phyloP scores from a whole-genome alignment of 2,113 vertebrate species.

The Toxotes chatareus region DNA sequence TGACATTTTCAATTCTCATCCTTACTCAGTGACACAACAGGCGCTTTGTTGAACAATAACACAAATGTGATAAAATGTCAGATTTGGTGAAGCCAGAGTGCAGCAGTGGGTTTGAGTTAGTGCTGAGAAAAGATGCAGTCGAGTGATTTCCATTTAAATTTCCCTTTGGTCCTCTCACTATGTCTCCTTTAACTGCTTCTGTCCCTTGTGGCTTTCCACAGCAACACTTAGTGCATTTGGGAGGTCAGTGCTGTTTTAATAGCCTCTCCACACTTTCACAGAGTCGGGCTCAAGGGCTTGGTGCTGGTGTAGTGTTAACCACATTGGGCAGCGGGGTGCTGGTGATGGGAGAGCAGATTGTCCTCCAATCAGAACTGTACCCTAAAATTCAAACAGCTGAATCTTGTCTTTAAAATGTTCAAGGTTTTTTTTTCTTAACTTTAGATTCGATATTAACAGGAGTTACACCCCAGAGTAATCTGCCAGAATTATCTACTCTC shows the following conservation, averaged over 20 bases:
- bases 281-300: slow-evolving; percentile 13
- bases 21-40: not conserved
- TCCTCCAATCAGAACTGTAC: slow-evolving; percentile 1
- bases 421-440: not conserved
- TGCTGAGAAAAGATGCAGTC: slow-evolving; percentile 13
- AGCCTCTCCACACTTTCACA: slow-evolving; percentile 37
- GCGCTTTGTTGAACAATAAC: slow-evolving; percentile 21
- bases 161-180: slow-evolving; percentile 55
- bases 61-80: slow-evolving; percentile 44
- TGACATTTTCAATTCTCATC: slow-evolving; percentile 14
- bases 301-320: slow-evolving; percentile 1
- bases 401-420: not conserved
- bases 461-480: too few relatives aligned
- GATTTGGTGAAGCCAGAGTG: not conserved
- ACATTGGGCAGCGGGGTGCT: slow-evolving; percentile 17
- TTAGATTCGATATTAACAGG: not conserved
- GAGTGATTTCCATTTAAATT: slow-evolving; percentile 70
- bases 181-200: slow-evolving; percentile 22
- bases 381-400: slow-evolving; percentile 17
- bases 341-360: not conserved
- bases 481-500: not conserved
- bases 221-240: slow-evolving; percentile 40
- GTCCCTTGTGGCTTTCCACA: slow-evolving; percentile 32
- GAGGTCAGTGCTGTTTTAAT: slow-evolving; percentile 57
- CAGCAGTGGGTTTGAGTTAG: not conserved